A percentile compares a stretch with the other conserved stretches of the same genome.
Conservation (phyloP, 2,113 vertebrate genomes). For the Galbula dea region DNA sequence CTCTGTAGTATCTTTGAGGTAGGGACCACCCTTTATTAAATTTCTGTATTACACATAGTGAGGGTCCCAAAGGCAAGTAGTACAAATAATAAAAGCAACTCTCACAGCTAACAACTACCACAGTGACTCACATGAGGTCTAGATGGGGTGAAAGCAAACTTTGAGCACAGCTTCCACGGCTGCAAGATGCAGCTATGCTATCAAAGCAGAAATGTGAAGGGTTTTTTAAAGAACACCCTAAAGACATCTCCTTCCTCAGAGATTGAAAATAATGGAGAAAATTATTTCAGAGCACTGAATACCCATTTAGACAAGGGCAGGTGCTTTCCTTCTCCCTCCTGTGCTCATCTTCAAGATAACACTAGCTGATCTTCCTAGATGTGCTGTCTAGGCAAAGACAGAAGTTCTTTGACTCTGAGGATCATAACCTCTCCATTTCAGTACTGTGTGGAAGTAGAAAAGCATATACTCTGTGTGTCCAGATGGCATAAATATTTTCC, state of each 20-base stretch:
- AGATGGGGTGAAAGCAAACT: not conserved
- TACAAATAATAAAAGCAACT: not conserved
- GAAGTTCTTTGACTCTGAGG: not conserved
- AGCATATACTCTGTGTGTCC: not conserved
- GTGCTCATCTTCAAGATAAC: not conserved
- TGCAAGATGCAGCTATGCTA: not conserved
- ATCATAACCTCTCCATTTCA: conserved; percentile 2
- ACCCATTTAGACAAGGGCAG: not conserved
- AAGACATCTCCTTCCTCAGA: not conserved
- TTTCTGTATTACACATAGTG: not conserved
- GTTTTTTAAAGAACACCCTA: not conserved
- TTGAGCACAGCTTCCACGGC: not conserved
- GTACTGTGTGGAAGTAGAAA: not conserved
- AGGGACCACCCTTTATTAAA: not conserved
- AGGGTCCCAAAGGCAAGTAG: not conserved
- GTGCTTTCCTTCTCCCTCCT: not conserved
- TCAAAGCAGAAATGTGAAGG: not conserved
- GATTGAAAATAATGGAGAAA: not conserved
- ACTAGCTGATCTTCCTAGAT: not conserved
- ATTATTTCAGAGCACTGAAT: not conserved
- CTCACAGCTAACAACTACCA: not conserved
- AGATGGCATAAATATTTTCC: conserved; percentile 47
- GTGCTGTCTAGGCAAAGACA: not conserved
- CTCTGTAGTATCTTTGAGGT: not conserved
- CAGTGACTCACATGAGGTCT: not conserved